Evolutionary conservation across 2,113 vertebrate species (phyloP), one percentile per base, ranked within the genome.

Genomic region (Merops nubicus): DNA sequence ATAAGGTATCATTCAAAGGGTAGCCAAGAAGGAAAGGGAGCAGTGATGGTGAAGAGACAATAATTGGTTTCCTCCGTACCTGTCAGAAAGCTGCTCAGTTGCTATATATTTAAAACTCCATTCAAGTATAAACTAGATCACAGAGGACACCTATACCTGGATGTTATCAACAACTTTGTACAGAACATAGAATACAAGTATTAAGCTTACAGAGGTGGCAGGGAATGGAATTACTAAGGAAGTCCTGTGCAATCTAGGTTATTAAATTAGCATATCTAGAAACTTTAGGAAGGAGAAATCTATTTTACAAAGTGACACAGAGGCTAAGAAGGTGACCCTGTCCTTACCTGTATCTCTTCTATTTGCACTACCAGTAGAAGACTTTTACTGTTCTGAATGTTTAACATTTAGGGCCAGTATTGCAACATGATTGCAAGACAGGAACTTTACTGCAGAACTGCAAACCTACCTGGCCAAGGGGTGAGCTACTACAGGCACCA

Each of bases 21-120:
- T 23, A 88, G 36, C 45, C 85, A 93, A 45, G 83, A 70, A 91
- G 43, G 79, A 59, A 88, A 85, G 79, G 26, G 82, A 75, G 67
- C 87, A 65, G 77, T 45, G 57, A 86, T 36, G 36, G 51, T 90
- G 54, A 82, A 83, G 79, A 70, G 75, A 48, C 54, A 88, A 76
- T 86, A 94, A 94, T 86, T 93, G 92, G 54, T 80, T 93, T 92
- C 79, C 75, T 74, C 59, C 77, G 53, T 83, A 74, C 15, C 82
- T 80, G 90, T 95, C 85, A 94, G 70, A 85, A 94, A 79, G 56
- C 50, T 90, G 63, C 60, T 88, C 38, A 15, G 45, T 43, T 86
- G 50, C 42, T 88, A 69, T 77, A 74, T 80, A 93, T 92, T 95
- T 93, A 86, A 88, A 91, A 74, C 8, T 31, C 33, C 1, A 0